Evolutionary conservation across 2,797 vertebrate genomes (phyloP).

Genomic region (Pantherophis alleghaniensis): DNA sequence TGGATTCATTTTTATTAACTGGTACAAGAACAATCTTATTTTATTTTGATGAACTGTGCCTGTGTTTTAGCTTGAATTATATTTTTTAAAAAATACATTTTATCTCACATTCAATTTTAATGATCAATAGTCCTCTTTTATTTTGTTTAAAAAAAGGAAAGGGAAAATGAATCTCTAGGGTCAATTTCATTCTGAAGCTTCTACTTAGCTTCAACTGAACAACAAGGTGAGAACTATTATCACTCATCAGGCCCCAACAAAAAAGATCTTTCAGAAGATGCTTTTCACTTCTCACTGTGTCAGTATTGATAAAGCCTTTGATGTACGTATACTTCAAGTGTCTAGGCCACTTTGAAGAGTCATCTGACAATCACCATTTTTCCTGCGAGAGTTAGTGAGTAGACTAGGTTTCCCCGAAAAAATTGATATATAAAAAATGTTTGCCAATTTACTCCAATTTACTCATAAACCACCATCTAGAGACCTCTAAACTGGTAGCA

Average conservation of each 20-base stretch:
- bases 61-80: background rate
- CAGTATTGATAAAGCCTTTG: slow-evolving; percentile 4
- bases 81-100: background rate
- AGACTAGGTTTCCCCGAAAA: slow-evolving; percentile 42
- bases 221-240: background rate
- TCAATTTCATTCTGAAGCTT: background rate
- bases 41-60: background rate
- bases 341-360: slow-evolving; percentile 47
- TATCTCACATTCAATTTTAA: background rate
- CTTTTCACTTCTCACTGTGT: slow-evolving; percentile 21
- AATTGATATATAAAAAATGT: slow-evolving; percentile 41
- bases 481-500: slow-evolving; percentile 31
- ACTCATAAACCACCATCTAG: slow-evolving; percentile 57
- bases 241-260: background rate
- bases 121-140: background rate
- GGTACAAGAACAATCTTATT: background rate
- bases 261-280: slow-evolving; percentile 15
- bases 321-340: slow-evolving; percentile 45
- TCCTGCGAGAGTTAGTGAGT: slow-evolving; percentile 41
- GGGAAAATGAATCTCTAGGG: background rate
- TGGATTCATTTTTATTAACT: background rate
- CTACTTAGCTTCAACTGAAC: background rate
- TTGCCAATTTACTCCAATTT: slow-evolving; percentile 52
- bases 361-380: slow-evolving; percentile 57
- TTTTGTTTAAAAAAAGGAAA: background rate